Percentiles rank a stretch among this genome's conserved stretches.
Conservation (phyloP, 1,140 invertebrate genomes). For the Berghia stephanieae region DNA sequence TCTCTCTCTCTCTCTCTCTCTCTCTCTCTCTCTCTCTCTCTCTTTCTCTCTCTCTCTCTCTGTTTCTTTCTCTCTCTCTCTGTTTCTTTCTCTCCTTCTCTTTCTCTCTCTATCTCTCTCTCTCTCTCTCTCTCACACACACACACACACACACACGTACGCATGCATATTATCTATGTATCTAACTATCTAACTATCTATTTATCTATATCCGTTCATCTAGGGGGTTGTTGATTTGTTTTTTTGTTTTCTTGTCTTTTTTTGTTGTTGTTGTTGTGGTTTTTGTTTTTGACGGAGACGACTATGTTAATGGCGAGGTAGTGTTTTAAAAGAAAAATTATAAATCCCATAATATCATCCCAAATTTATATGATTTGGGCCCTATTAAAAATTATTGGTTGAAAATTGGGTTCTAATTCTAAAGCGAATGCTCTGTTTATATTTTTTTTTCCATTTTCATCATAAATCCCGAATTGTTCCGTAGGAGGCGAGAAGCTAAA, state of each 20-base stretch:
- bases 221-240: not conserved
- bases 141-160: not conserved
- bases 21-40: not conserved
- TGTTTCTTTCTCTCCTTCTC: conserved; percentile 22
- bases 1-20: conserved; percentile 18
- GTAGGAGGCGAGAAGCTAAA: too few relatives aligned
- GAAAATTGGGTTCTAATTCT: too few relatives aligned
- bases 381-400: too few relatives aligned
- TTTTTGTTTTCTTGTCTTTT: not conserved
- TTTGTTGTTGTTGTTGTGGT: not conserved
- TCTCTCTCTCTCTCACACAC: not conserved
- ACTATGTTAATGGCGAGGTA: not conserved
- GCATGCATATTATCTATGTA: not conserved
- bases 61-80: conserved; percentile 1
- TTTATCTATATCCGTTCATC: conserved; percentile 2
- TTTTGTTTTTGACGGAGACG: not conserved
- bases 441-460: too few relatives aligned
- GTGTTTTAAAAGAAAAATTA: not conserved
- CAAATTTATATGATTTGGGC: too few relatives aligned
- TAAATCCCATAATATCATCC: too few relatives aligned
- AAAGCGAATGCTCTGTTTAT: too few relatives aligned
- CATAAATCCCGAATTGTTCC: too few relatives aligned
- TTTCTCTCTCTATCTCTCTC: conserved; percentile 28
- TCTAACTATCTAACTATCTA: not conserved
- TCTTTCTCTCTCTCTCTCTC: not conserved